Evolutionary conservation across 2,797 vertebrate species (phyloP).

Genomic region (Cryptoprocta ferox): DNA sequence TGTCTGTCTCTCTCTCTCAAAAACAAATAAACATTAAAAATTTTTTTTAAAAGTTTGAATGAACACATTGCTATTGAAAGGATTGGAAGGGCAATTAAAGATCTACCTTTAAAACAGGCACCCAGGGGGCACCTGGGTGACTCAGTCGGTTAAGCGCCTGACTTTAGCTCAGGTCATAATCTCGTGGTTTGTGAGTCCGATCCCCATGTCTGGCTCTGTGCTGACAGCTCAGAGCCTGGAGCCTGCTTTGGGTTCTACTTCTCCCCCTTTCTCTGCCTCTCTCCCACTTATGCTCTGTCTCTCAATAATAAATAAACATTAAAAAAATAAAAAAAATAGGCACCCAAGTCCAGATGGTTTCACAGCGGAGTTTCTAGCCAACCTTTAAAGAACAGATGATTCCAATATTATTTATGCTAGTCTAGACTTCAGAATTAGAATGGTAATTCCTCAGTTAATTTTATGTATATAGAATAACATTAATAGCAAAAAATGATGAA

Average conservation of each 20-base stretch:
- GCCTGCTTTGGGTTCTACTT: too few species aligned
- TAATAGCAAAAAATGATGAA: neutral
- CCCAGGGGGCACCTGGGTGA: too few species aligned
- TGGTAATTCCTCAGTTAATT: neutral
- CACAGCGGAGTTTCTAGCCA: slow-evolving; percentile 4
- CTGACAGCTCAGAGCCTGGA: too few species aligned
- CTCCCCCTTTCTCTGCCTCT: too few species aligned
- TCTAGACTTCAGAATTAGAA: slow-evolving; percentile 29
- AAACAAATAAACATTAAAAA: too few species aligned
- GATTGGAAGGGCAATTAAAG: neutral
- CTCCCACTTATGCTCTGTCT: too few species aligned
- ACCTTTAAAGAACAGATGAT: slow-evolving; percentile 41
- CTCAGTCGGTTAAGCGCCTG: too few species aligned
- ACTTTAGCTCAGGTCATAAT: too few species aligned
- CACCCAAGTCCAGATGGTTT: neutral
- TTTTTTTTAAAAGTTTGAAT: neutral
- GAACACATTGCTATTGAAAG: neutral
- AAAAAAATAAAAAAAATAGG: neutral
- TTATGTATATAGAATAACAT: neutral
- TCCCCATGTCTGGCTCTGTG: too few species aligned
- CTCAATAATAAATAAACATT: too few species aligned
- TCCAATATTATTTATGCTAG: slow-evolving; percentile 7
- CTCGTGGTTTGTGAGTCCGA: too few species aligned
- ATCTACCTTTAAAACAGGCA: neutral
- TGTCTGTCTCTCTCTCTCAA: too few species aligned